Evolutionary conservation across 1,140 invertebrate species (phyloP).

Genomic region (Drosophila pseudoananassae): DNA sequence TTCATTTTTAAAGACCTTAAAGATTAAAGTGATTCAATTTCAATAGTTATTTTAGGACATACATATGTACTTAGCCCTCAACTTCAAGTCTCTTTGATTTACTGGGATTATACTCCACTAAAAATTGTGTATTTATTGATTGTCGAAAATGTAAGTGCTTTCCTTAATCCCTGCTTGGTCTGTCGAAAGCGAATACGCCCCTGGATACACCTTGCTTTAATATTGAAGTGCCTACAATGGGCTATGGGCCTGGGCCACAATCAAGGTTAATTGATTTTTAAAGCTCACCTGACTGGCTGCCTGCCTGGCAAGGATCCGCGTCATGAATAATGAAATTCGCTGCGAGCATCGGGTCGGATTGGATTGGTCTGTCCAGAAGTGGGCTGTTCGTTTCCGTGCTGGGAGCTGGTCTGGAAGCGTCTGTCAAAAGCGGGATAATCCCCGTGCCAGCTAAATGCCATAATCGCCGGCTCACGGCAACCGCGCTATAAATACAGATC

Average conservation of each 20-base stretch:
- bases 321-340: conserved; percentile 75
- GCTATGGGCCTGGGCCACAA: conserved; percentile 60
- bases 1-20: too few relatives aligned
- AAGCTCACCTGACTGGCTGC: conserved; percentile 46
- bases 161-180: not conserved
- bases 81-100: not conserved
- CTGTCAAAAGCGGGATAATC: conserved; percentile 74
- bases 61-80: not conserved
- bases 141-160: not conserved
- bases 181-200: conserved; percentile 1
- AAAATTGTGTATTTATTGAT: not conserved
- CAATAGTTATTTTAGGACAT: not conserved
- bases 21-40: not conserved
- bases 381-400: not conserved
- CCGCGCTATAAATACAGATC: conserved; percentile 49
- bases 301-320: conserved; percentile 21
- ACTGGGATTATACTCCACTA: not conserved
- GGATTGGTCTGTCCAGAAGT: conserved; percentile 17
- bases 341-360: conserved; percentile 28
- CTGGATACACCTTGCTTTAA: conserved; percentile 3
- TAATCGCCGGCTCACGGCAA: conserved; percentile 61
- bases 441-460: conserved; percentile 73
- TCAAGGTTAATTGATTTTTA: conserved; percentile 84
- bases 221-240: conserved; percentile 25
- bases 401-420: conserved; percentile 25